Evolutionary conservation across 2,797 vertebrate genomes (phyloP).

Genomic region (Rhyacichthys aspro): DNA sequence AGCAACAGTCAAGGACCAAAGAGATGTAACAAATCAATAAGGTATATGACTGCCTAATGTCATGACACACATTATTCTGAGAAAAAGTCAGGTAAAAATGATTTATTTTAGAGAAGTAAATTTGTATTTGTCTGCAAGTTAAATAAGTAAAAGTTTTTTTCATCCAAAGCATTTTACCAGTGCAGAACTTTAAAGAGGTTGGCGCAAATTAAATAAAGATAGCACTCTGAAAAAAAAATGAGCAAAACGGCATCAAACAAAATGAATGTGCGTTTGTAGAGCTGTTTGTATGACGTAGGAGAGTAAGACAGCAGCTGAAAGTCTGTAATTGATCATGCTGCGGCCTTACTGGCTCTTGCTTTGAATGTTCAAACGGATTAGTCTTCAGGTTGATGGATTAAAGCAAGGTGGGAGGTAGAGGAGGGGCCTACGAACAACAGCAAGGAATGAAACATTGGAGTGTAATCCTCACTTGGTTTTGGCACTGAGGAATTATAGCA

Average conservation of each 20-base stretch:
- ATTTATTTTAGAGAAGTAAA: constrained; percentile 6
- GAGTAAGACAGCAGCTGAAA: constrained; percentile 59
- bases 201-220: constrained; percentile 44
- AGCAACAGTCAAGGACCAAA: constrained; percentile 38
- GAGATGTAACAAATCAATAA: constrained; percentile 42
- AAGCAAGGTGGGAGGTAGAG: constrained; percentile 67
- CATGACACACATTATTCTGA: constrained; percentile 23
- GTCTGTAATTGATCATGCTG: constrained; percentile 78
- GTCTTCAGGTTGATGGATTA: constrained; percentile 78
- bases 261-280: constrained; percentile 61
- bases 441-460: constrained; percentile 61
- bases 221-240: constrained; percentile 21
- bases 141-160: constrained; percentile 29
- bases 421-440: constrained; percentile 39
- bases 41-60: constrained; percentile 21
- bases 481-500: constrained; percentile 54
- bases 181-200: constrained; percentile 38
- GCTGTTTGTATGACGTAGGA: constrained; percentile 62
- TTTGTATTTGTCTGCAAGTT: constrained; percentile 23
- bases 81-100: constrained; percentile 17
- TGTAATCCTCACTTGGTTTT: constrained; percentile 61
- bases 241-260: constrained; percentile 43
- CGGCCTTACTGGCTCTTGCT: constrained; percentile 61
- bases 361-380: constrained; percentile 79
- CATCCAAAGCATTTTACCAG: constrained; percentile 6